Conservation (phyloP, 2,888 invertebrate genomes). For the Alloplasta piceator region DNA sequence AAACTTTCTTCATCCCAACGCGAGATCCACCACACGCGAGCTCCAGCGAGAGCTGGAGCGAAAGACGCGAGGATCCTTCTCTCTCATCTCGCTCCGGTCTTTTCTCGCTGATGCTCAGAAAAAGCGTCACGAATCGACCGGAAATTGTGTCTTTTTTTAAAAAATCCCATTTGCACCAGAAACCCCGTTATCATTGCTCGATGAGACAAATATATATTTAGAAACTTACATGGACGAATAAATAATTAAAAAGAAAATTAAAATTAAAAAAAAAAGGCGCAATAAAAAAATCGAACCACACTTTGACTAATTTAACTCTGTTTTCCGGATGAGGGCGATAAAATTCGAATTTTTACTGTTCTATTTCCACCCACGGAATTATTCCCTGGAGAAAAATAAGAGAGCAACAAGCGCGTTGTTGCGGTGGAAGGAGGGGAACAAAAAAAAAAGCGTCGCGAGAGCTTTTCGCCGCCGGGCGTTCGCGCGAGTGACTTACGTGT, state of each 20-base stretch:
- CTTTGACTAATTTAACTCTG: too few relatives aligned
- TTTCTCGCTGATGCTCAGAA: constrained; percentile 65
- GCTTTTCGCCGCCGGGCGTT: constrained; percentile 66
- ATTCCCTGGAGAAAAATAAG: not conserved
- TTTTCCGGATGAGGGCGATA: not conserved
- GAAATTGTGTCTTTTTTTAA: constrained; percentile 77
- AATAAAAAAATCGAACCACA: too few relatives aligned
- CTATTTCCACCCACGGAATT: too few relatives aligned
- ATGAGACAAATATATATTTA: too few relatives aligned
- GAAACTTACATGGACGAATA: not conserved
- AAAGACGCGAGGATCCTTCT: constrained; percentile 39
- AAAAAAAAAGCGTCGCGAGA: constrained; percentile 67
- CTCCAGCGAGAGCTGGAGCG: constrained; percentile 21
- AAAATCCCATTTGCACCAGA: constrained; percentile 15
- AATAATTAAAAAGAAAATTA: not conserved
- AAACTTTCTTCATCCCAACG: constrained; percentile 72
- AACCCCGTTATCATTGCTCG: constrained; percentile 27
- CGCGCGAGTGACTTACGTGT: constrained; percentile 77
- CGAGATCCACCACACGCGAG: constrained; percentile 40
- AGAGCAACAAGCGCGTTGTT: not conserved
- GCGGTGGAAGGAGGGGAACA: too few relatives aligned
- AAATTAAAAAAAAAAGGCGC: too few relatives aligned
- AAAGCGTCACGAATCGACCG: constrained; percentile 80
- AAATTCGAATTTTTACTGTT: not conserved
- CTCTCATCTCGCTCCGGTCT: constrained; percentile 19